Base-by-base conservation (phyloP, 2,888 invertebrate species). In the Drosophila ezoana region DNA sequence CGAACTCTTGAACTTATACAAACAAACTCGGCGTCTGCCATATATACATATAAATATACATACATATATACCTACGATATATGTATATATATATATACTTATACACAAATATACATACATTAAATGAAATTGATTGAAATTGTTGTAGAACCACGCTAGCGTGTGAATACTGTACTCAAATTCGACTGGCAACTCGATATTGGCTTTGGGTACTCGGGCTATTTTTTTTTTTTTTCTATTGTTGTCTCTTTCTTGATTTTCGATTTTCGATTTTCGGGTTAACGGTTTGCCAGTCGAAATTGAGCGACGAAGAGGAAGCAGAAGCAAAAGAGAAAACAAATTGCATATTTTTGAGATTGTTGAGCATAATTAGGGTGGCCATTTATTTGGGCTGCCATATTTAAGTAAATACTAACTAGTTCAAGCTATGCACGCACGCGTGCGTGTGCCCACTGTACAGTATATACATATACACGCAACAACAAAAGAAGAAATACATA, bases 271-370 rank as follows among this genome's bases (percentile, higher is more conserved):
- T 9, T 49, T 23, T 37, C 38, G 72, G 80, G 81, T 72, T 83
- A 64, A 72, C 62, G 76, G n/a, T 41, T 70, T 87, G 86, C 69
- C 80, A 85, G 62, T 72, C 80, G 88, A 72, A 51, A 33, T 57
- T 44, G 52, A 62, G n/a, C 18, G 18, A 18, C 13, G 18, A 40
- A 52, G 44, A 32, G 38, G 20, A 20, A 4, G 20, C 20, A 5
- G 1, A 60, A n/a, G 53, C 49, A 58, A 66, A 51, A 56, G 38
- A 32, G 37, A 48, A 14, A 16, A 13, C 11, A 18, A 53, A 33
- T 14, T 33, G 43, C 51, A 65, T 75, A 75, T 74, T 77, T 74
- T 74, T 74, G 74, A 73, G 68, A 74, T 74, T 74, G 78, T 74
- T 67, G 58, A 58, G 78, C 78, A 74, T 35, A 35, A 47, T 57